phyloP scores from a whole-genome alignment of 2,797 vertebrate genomes.

The Falco berigora region DNA sequence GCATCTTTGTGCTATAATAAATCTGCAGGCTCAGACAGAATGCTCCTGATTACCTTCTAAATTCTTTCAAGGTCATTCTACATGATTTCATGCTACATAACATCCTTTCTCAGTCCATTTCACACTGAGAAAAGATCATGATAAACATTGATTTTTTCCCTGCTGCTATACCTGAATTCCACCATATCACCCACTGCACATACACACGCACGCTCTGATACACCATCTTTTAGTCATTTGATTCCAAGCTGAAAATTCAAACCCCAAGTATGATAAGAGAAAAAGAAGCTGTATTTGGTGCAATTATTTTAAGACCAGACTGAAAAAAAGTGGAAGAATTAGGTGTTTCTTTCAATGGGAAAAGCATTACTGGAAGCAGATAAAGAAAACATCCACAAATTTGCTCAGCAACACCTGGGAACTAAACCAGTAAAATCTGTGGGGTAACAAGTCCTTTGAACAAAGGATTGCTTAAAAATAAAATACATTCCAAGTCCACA shows the following conservation, averaged over 20 bases:
- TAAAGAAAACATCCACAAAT: neutral
- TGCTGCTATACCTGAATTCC: slow-evolving; percentile 10
- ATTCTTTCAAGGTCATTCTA: slow-evolving; percentile 66
- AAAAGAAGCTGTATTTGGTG: neutral
- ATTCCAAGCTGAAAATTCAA: neutral
- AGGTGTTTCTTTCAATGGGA: neutral
- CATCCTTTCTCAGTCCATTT: slow-evolving; percentile 60
- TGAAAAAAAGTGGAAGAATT: neutral
- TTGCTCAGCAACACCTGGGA: neutral
- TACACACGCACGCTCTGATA: neutral
- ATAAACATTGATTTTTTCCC: slow-evolving; percentile 52
- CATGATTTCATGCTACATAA: slow-evolving; percentile 66
- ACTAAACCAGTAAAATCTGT: neutral
- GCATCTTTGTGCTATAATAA: slow-evolving; percentile 28
- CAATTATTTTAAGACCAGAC: neutral
- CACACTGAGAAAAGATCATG: slow-evolving; percentile 54
- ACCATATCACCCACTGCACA: neutral
- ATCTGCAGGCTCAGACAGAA: slow-evolving; percentile 40
- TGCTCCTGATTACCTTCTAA: slow-evolving; percentile 53
- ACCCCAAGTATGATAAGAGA: neutral
- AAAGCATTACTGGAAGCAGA: neutral
- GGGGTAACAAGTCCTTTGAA: neutral
- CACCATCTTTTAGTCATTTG: neutral
- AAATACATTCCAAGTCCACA: neutral
- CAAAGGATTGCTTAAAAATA: neutral